These are phyloP conservation scores for Prolemur simus DNA, from an alignment of 2,113 vertebrate genomes.

Conservation along the genomic window DNA sequence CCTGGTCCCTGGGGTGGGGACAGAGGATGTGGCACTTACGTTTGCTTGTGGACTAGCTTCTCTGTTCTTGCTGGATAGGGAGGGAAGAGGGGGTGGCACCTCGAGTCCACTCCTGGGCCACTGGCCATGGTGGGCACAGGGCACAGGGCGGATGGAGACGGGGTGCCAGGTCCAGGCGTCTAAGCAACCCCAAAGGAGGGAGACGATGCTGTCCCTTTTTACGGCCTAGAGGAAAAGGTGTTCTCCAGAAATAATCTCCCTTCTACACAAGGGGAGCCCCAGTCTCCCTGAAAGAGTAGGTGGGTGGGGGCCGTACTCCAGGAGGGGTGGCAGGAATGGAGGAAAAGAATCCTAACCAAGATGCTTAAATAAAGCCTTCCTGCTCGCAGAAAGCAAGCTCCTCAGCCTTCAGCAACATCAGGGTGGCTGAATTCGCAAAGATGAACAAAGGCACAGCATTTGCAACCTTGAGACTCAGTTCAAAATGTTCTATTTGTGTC, in stretches of 20 bases:
- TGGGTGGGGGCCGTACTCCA: rapidly evolving
- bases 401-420: rapidly evolving
- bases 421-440: neutral
- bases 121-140: rapidly evolving
- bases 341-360: rapidly evolving
- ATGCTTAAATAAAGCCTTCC: neutral
- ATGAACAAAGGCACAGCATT: rapidly evolving
- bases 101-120: rapidly evolving
- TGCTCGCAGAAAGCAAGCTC: neutral
- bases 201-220: neutral
- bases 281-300: rapidly evolving
- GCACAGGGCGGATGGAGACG: rapidly evolving
- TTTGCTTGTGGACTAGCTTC: neutral
- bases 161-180: neutral
- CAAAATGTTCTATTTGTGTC: neutral
- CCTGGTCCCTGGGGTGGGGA: neutral
- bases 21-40: rapidly evolving
- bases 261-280: rapidly evolving
- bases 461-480: neutral
- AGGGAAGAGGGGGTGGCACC: neutral
- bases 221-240: neutral
- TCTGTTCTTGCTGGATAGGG: neutral
- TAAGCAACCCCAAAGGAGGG: rapidly evolving
- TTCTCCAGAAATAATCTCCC: neutral
- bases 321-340: rapidly evolving